Evolutionary conservation across 1,140 invertebrate genomes (phyloP), one percentile per base, ranked within the genome.

Genomic region (Paracyclopina nana): DNA sequence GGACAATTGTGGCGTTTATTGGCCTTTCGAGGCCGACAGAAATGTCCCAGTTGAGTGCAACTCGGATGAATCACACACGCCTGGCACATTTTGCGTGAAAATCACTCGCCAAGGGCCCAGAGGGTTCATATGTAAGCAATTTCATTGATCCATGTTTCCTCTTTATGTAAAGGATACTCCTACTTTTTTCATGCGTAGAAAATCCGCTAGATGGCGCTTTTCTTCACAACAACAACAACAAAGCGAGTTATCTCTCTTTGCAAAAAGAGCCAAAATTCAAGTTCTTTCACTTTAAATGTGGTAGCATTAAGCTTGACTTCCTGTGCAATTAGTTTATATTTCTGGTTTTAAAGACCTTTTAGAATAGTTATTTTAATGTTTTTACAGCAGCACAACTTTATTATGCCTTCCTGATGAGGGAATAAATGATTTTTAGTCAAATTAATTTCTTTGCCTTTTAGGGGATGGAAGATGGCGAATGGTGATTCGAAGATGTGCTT

Each of bases 31-130:
- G 58, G 77, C 71, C 57, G 71, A 76, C 8, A 70, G 74, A 52
- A 78, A 88, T 60, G 78, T 86, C 55, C 71, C 83, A 1, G 76
- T 88, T 6, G 85, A 91, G 55, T 92, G 85, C 61, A 82, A 79
- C 56, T 83, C 76, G 60, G 84, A 87, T 59, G 84, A 88, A 60
- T 82, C 82, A 49, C 71, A 79, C 42, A 84, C 82, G 63, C 83
- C 83, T 45, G 85, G 85, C n/a, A 83, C 83, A 5, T 90, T 92
- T 64, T 92, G 85, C 65, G 82, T 87, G 63, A 90, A 90, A 68
- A 68, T 83, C 12, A 79, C 80, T 0, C 79, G 86, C 57, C 85
- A 92, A 63, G 76, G 84, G 41, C 84, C 84, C 0, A 73, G 76
- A 62, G 84, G 85, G 57, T 90, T 90, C 61, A 85, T 91, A 60